Percentiles rank a stretch among this genome's conserved stretches.
Evolutionary conservation across 1,140 invertebrate genomes (phyloP).

Genomic region (Pseudachorutes palmiensis): DNA sequence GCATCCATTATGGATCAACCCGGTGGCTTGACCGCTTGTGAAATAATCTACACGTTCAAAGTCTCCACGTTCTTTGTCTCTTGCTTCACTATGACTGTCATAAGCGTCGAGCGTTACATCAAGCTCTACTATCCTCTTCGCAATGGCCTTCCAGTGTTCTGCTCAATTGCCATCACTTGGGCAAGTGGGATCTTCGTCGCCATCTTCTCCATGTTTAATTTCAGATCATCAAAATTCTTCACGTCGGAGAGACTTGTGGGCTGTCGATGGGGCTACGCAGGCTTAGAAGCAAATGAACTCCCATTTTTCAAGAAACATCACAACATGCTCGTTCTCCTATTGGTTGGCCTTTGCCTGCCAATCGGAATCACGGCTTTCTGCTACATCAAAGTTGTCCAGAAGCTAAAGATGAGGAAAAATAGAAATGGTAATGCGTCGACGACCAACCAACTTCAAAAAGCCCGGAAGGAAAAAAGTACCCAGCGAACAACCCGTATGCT

Average conservation of each 20-base stretch:
- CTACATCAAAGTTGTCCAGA: constrained; percentile 9
- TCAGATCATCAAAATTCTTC: not conserved
- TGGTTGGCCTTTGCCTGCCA: not conserved
- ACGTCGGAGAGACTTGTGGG: constrained; percentile 11
- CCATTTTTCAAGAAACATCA: constrained; percentile 3
- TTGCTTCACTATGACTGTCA: not conserved
- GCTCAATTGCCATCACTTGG: not conserved
- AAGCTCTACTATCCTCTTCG: constrained; percentile 6
- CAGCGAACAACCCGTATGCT: not conserved
- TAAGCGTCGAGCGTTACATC: not conserved
- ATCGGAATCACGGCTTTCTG: not conserved
- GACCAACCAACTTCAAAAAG: not conserved
- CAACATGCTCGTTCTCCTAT: not conserved
- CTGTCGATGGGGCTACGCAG: not conserved
- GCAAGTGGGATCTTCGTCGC: not conserved
- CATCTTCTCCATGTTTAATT: constrained; percentile 7
- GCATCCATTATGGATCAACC: not conserved
- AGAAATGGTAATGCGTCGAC: not conserved
- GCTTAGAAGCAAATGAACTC: not conserved
- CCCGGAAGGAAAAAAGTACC: not conserved
- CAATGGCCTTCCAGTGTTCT: not conserved
- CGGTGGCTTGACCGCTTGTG: not conserved
- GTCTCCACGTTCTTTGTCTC: constrained; percentile 8
- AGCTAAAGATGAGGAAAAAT: not conserved
- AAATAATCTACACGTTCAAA: constrained; percentile 6